Base-by-base conservation (phyloP, 2,888 invertebrate species). In the Agrochola lota region DNA sequence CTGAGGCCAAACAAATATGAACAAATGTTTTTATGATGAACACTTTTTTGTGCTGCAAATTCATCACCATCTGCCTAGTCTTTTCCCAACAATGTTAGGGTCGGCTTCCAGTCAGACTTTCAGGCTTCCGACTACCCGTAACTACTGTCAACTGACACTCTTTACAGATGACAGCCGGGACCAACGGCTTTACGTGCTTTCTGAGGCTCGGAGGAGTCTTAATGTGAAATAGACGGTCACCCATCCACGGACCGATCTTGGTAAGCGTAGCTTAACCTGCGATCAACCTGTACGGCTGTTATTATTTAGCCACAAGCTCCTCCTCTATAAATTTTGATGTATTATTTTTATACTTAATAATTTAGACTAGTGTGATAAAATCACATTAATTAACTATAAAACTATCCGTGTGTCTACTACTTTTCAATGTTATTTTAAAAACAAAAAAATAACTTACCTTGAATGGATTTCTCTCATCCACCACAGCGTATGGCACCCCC, bases 401-500 rank as follows among this genome's bases (percentile, higher is more conserved):
- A 57, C 12, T n/a, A 57, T 57, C 5, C 26, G 26, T 17, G 6
- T 26, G 35, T 3, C 9, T 35, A 35, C 9, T 74, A 30, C 8
- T 30, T 75, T 12, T 55, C 11, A 23, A 52, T 26, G 35, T 23
- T 2, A 2, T 1, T 8, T 59, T 26, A 40, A 8, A 52, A 52
- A 62, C 2, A 30, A 62, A 49, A 73, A 49, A n/a, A 4, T 5
- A 15, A 80, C 85, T 85, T 55, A 85, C 85, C 71, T 66, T 73
- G 46, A 85, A 85, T 12, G 81, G 81, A 62, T 85, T 71, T 0
- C 71, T 67, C 55, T 75, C 87, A 69, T 87, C 85, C 15, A 85
- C 77, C n/a, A 80, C 17, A 23, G 81, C 87, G 46, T 87, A 87
- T 7, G 85, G 85, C 12, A 85, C 62, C 0, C 87, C 85, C 15